Evolutionary conservation across 1,140 invertebrate species (phyloP), one percentile per base, ranked within the genome.

Genomic region (Caerostris extrusa): DNA sequence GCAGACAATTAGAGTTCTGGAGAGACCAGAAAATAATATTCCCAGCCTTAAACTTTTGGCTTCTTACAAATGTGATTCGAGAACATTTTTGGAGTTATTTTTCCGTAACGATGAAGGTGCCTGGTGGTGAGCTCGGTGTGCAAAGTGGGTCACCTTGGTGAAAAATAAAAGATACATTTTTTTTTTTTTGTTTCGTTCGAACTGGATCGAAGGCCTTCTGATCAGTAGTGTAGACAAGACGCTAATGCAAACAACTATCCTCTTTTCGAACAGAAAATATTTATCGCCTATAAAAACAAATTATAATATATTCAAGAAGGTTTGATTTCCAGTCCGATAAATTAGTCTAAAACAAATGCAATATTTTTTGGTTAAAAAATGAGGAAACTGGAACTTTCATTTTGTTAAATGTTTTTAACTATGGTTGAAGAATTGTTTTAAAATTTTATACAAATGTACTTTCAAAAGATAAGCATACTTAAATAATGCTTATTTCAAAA

Each of bases 1-100:
- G 57, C 3, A 12, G 64, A 53, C 57, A 88, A 64, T 61, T 64
- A 61, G 34, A 60, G 7, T 4, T 10, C 60, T 19, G 60, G 12
- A 6, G 12, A 19, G 14, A 1, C 71, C 34, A n/a, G 56, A 17
- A 14, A 88, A 17, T 34, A 64, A 85, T 61, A 88, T 61, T 88
- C 12, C 3, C 85, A 88, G 64, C 85, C 85, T 88, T 88, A 61
- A 88, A 88, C 85, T 85, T 85, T 85, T 85, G 82, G 82, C 82
- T 88, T 88, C 10, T 10, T 50, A 17, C 71, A 77, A 50, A 57
- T 53, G 71, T 7, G n/a, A 88, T 61, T 50, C 64, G 50, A 61
- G 58, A 17, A 50, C n/a, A 50, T 60, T 88, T 85, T 55, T 17
- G 14, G 4, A 10, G 12, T 7, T n/a, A n/a, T 34, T 85, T 85